These are phyloP conservation scores for Argyra leucocephala DNA, from an alignment of 2,888 invertebrate genomes.

Conservation along the genomic window DNA sequence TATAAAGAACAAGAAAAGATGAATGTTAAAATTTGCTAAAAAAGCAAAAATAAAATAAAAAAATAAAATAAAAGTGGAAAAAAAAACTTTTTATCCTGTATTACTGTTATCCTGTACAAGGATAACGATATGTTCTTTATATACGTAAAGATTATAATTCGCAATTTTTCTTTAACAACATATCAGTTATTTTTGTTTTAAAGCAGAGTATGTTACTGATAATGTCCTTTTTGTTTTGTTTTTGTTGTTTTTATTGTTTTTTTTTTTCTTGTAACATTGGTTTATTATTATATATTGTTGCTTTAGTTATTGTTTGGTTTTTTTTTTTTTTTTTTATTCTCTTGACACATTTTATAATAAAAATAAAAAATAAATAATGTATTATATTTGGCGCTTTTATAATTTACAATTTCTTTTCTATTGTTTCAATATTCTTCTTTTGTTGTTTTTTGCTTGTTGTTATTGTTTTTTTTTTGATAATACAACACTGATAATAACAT, in stretches of 20 bases:
- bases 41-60: too few relatives aligned
- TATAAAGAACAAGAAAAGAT: too few relatives aligned
- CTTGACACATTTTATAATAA: background rate
- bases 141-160: background rate
- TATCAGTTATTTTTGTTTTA: background rate
- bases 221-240: background rate
- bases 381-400: background rate
- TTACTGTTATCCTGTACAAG: background rate
- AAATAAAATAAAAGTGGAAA: background rate
- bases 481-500: background rate
- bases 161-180: background rate
- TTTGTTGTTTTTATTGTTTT: background rate
- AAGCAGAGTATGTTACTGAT: background rate
- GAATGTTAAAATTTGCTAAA: too few relatives aligned
- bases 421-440: background rate
- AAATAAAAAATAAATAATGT: background rate
- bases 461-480: background rate
- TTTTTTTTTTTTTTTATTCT: background rate
- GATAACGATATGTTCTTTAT: too few relatives aligned
- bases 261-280: background rate
- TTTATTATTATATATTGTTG: background rate
- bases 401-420: background rate
- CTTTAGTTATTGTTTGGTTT: background rate
- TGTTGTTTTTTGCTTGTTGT: background rate
- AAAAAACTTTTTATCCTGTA: constrained; percentile 3